Evolutionary conservation across 2,113 vertebrate species (phyloP).

Genomic region (Pyrgilauda ruficollis): DNA sequence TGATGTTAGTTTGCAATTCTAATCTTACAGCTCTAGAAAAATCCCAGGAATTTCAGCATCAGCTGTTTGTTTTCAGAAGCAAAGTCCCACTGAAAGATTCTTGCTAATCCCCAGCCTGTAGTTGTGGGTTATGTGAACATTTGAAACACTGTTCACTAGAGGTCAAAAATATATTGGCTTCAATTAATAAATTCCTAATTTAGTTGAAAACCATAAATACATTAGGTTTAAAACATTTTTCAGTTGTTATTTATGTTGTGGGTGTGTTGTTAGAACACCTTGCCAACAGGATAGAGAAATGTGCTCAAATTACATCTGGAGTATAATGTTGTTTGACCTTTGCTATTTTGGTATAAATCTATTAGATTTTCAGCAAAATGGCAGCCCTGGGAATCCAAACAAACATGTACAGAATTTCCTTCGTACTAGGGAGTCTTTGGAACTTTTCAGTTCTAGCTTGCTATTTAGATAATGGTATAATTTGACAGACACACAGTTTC

Average conservation of each 20-base stretch:
- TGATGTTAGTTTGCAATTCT: conserved; percentile 47
- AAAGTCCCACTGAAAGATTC: conserved; percentile 74
- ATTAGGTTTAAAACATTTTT: background rate
- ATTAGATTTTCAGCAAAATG: background rate
- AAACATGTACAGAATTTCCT: background rate
- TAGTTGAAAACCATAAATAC: background rate
- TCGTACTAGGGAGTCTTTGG: background rate
- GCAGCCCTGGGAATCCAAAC: background rate
- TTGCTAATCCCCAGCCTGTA: conserved; percentile 65
- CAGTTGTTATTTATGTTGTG: background rate
- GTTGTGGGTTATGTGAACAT: conserved; percentile 64
- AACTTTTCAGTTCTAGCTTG: background rate
- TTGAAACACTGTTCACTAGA: conserved; percentile 52
- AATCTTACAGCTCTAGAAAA: conserved; percentile 62
- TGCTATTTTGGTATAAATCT: background rate
- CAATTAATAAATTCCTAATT: background rate
- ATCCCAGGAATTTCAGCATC: conserved; percentile 72
- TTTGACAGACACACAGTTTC: background rate
- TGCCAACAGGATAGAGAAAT: background rate
- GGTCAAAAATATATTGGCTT: conserved; percentile 24
- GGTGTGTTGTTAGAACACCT: background rate
- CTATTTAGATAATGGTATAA: background rate
- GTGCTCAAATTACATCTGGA: background rate
- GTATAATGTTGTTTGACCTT: background rate
- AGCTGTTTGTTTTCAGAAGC: conserved; percentile 75